Conservation (phyloP, 1,140 invertebrate species). For the Trichogramma pretiosum region DNA sequence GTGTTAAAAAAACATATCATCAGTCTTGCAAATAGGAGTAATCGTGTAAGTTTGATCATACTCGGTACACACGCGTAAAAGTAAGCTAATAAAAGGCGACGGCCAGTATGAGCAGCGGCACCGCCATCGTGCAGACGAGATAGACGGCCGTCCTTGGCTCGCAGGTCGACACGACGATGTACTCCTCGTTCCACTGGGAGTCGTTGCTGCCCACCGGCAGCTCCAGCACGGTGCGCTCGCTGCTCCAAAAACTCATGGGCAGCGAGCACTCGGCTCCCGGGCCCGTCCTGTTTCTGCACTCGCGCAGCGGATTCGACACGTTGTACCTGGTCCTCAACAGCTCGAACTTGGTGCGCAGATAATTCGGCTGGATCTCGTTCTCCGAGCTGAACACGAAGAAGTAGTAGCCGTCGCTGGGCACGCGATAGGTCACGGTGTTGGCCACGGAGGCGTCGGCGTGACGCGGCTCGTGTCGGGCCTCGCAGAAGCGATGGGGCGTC, state of each 20-base stretch:
- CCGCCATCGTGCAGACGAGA: slow-evolving; percentile 57
- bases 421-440: slow-evolving; percentile 57
- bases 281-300: slow-evolving; percentile 53
- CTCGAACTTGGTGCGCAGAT: slow-evolving; percentile 56
- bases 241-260: slow-evolving; percentile 58
- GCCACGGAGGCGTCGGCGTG: slow-evolving; percentile 46
- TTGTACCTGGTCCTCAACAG: slow-evolving; percentile 63
- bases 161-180: slow-evolving; percentile 62
- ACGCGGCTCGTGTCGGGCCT: slow-evolving; percentile 34
- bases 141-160: slow-evolving; percentile 64
- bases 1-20: too few relatives aligned
- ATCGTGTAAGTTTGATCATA: too few relatives aligned
- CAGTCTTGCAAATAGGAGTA: too few relatives aligned
- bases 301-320: slow-evolving; percentile 46
- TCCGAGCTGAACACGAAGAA: slow-evolving; percentile 77
- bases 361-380: slow-evolving; percentile 66
- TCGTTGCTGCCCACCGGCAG: slow-evolving; percentile 51
- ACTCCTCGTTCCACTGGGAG: slow-evolving; percentile 64
- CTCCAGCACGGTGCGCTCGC: slow-evolving; percentile 57
- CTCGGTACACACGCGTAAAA: too few relatives aligned
- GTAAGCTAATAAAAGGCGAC: slow-evolving; percentile 69
- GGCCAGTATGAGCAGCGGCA: slow-evolving; percentile 61
- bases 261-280: slow-evolving; percentile 60
- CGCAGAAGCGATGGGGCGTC: slow-evolving; percentile 52
- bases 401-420: slow-evolving; percentile 66